Evolutionary conservation across 2,888 invertebrate species (phyloP).

Genomic region (Amitus sp.): DNA sequence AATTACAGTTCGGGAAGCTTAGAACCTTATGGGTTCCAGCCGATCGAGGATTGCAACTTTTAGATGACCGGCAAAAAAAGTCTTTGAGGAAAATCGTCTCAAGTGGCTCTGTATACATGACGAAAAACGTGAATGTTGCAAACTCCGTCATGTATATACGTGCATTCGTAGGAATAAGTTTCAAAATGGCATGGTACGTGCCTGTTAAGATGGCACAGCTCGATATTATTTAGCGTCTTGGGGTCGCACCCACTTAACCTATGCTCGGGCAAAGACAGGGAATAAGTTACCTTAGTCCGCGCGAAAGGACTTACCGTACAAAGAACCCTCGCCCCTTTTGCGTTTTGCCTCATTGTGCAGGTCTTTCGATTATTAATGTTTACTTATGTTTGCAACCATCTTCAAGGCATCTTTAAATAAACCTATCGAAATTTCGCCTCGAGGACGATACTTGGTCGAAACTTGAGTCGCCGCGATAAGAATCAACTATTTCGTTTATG

Average conservation of each 20-base stretch:
- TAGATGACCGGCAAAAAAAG: too few species aligned
- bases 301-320: slow-evolving; percentile 50
- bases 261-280: slow-evolving; percentile 56
- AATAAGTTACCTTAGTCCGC: slow-evolving; percentile 57
- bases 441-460: neutral
- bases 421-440: neutral
- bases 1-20: too few species aligned
- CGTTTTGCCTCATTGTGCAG: slow-evolving; percentile 33
- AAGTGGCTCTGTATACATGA: too few species aligned
- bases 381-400: slow-evolving; percentile 12
- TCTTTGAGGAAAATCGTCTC: too few species aligned
- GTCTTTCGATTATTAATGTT: slow-evolving; percentile 36
- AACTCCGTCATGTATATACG: slow-evolving; percentile 39
- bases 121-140: slow-evolving; percentile 10
- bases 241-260: slow-evolving; percentile 63
- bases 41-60: too few species aligned
- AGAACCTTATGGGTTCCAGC: too few species aligned
- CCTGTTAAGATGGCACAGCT: slow-evolving; percentile 56
- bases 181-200: slow-evolving; percentile 55
- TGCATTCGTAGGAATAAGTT: slow-evolving; percentile 50
- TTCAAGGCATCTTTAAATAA: neutral
- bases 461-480: too few species aligned
- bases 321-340: slow-evolving; percentile 25
- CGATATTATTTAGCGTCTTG: slow-evolving; percentile 63
- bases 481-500: too few species aligned